Percentiles rank a stretch among this genome's conserved stretches.
Conservation (phyloP, 2,888 invertebrate genomes). For the Imbricaverruca yamaguchii region DNA sequence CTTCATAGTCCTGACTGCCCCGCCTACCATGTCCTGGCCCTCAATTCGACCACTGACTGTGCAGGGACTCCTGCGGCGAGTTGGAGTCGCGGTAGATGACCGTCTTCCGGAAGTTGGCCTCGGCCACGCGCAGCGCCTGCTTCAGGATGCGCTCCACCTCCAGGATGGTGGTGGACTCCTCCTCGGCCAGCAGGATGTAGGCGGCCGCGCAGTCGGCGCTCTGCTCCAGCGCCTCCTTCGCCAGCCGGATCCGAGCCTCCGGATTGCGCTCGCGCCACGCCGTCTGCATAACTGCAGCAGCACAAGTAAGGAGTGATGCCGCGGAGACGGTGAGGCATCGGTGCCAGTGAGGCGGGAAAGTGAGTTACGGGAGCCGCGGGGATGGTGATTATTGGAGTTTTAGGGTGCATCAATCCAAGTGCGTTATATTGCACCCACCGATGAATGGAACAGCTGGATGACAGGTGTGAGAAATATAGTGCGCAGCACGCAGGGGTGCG, state of each 20-base stretch:
- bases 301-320: slow-evolving; percentile 23
- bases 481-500: too few relatives aligned
- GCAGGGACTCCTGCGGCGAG: slow-evolving; percentile 54
- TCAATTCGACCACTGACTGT: slow-evolving; percentile 44
- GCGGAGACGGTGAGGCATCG: too few relatives aligned
- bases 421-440: too few relatives aligned
- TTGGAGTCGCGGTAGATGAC: slow-evolving; percentile 46
- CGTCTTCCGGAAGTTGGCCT: slow-evolving; percentile 69
- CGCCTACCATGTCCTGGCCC: too few relatives aligned
- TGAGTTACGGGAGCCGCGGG: too few relatives aligned
- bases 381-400: too few relatives aligned
- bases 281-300: slow-evolving; percentile 70
- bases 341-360: too few relatives aligned
- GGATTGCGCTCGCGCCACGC: slow-evolving; percentile 95
- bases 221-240: slow-evolving; percentile 74
- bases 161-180: slow-evolving; percentile 84
- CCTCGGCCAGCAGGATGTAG: slow-evolving; percentile 89
- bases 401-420: too few relatives aligned
- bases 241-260: slow-evolving; percentile 80
- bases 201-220: slow-evolving; percentile 91
- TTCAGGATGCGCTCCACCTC: slow-evolving; percentile 78
- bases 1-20: too few relatives aligned
- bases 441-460: too few relatives aligned
- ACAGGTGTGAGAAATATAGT: too few relatives aligned
- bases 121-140: slow-evolving; percentile 75